A percentile compares a stretch with the other conserved stretches of the same genome.
These are phyloP conservation scores for Chelon labrosus DNA, from an alignment of 2,797 vertebrate genomes.

Conservation along the genomic window DNA sequence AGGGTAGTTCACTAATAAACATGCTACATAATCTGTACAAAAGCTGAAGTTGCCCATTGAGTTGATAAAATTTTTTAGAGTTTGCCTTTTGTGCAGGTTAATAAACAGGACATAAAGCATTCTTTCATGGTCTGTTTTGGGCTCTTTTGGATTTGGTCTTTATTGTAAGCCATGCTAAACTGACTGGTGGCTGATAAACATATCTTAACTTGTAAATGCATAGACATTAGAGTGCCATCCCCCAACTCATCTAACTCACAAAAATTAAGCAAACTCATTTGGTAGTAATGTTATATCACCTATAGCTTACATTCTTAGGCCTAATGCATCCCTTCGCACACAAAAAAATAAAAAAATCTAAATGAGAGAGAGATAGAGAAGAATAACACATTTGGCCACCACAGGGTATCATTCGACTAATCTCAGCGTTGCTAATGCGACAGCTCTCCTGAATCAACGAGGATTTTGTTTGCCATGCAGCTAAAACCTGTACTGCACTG, in stretches of 20 bases:
- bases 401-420: constrained; percentile 15
- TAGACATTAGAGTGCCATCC: too few species aligned
- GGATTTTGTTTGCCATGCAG: constrained; percentile 45
- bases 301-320: too few species aligned
- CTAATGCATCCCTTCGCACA: too few species aligned
- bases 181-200: background rate
- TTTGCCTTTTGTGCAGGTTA: background rate
- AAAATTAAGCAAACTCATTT: too few species aligned
- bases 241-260: too few species aligned
- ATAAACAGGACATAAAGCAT: background rate
- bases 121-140: too few species aligned
- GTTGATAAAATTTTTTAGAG: background rate
- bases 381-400: background rate
- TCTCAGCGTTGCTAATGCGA: constrained; percentile 22
- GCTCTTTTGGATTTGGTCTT: background rate
- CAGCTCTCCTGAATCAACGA: constrained; percentile 38
- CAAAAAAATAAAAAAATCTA: too few species aligned
- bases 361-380: background rate
- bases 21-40: background rate
- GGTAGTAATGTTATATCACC: too few species aligned
- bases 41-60: too few species aligned
- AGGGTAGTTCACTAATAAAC: background rate
- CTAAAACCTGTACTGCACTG: constrained; percentile 34
- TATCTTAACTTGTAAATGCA: too few species aligned
- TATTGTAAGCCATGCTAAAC: constrained; percentile 3